These are phyloP conservation scores for Heteronetta atricapilla DNA, from an alignment of 2,113 vertebrate species.

Conservation along the genomic window DNA sequence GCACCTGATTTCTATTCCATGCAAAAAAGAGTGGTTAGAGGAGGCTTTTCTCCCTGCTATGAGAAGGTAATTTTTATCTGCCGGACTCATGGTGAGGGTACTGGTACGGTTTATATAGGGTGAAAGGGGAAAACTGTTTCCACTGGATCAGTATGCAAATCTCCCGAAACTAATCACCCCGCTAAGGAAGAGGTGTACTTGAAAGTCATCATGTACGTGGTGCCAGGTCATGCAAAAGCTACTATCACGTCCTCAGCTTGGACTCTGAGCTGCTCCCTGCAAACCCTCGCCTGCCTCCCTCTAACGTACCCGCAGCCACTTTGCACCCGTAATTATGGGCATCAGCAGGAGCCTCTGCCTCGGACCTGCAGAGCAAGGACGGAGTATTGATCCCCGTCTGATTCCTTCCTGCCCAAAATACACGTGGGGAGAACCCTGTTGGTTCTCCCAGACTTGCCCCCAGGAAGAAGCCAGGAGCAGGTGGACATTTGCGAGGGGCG, in stretches of 20 bases:
- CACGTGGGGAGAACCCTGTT: neutral
- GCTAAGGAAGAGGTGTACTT: slow-evolving; percentile 33
- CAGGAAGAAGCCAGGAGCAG: neutral
- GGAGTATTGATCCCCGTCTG: neutral
- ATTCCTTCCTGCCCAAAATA: neutral
- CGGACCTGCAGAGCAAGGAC: neutral
- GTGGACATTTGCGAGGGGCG: rapidly evolving
- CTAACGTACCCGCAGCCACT: neutral
- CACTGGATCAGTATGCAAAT: slow-evolving; percentile 39
- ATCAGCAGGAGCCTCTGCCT: neutral
- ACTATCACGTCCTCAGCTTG: neutral
- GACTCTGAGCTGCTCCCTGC: neutral
- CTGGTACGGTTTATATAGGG: slow-evolving; percentile 15
- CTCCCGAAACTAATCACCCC: neutral
- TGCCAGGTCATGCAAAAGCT: neutral
- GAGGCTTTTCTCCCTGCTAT: neutral
- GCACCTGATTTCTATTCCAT: neutral
- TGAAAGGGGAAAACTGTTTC: neutral
- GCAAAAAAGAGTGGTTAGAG: neutral
- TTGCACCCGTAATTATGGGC: neutral
- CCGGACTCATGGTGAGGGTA: neutral
- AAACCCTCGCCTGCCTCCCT: neutral
- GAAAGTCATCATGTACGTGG: neutral
- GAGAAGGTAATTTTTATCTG: neutral
- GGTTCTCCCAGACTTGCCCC: neutral